Evolutionary conservation across 2,113 vertebrate genomes (phyloP).

Genomic region (Rhinoderma darwinii): DNA sequence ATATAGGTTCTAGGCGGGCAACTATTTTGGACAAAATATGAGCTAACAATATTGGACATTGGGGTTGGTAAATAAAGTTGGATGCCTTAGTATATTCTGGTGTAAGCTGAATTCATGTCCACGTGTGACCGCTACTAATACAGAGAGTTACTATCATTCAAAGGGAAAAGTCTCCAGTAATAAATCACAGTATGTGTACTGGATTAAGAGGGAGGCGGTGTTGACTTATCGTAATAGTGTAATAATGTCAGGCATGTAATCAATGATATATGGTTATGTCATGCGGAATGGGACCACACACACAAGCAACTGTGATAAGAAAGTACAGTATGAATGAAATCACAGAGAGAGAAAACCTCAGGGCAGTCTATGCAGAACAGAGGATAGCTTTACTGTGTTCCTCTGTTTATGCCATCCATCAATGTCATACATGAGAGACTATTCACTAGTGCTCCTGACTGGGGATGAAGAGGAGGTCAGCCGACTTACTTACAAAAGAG

Average conservation of each 20-base stretch:
- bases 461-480: conserved; percentile 66
- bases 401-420: conserved; percentile 59
- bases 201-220: background rate
- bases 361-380: conserved; percentile 39
- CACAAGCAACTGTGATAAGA: background rate
- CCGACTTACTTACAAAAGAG: conserved; percentile 53
- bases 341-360: conserved; percentile 43
- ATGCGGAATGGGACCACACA: conserved; percentile 43
- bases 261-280: conserved; percentile 56
- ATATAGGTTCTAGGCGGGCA: too few species aligned
- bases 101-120: background rate
- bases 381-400: conserved; percentile 43
- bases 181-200: background rate
- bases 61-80: background rate
- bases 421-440: conserved; percentile 54
- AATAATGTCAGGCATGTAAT: conserved; percentile 6
- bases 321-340: conserved; percentile 27
- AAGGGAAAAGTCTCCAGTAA: conserved; percentile 17
- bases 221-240: conserved; percentile 36
- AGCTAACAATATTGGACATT: background rate
- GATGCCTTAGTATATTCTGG: background rate
- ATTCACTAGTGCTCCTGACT: conserved; percentile 64
- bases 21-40: background rate
- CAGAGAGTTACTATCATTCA: background rate
- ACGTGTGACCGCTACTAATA: background rate